Conservation (phyloP, 2,797 vertebrate genomes). For the Cyclura pinguis region DNA sequence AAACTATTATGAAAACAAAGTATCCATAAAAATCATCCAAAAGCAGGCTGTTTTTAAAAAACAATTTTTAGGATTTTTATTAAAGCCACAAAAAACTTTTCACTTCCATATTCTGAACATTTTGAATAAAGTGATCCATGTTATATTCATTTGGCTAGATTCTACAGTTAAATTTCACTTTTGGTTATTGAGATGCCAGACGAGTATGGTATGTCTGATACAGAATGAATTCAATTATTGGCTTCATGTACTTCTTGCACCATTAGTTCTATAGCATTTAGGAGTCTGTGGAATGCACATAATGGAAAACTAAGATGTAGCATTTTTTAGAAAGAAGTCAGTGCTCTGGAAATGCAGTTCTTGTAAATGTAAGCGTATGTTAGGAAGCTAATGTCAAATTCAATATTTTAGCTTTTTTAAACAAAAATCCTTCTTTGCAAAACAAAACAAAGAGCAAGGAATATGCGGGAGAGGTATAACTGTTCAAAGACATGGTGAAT, state of each 20-base stretch:
- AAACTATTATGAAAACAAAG: conserved; percentile 4
- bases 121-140: not conserved
- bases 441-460: conserved; percentile 58
- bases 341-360: conserved; percentile 7
- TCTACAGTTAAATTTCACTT: conserved; percentile 39
- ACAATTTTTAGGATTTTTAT: not conserved
- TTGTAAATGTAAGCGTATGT: conserved; percentile 56
- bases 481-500: conserved; percentile 53
- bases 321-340: conserved; percentile 68
- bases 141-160: conserved; percentile 8
- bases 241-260: conserved; percentile 69
- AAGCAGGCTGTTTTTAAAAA: not conserved
- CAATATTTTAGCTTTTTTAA: not conserved
- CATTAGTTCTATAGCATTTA: conserved; percentile 67
- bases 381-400: conserved; percentile 53
- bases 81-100: not conserved
- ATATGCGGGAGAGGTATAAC: conserved; percentile 39
- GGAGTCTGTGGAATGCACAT: conserved; percentile 57
- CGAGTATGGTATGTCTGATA: conserved; percentile 50
- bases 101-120: not conserved
- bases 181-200: conserved; percentile 53
- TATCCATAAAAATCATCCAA: not conserved
- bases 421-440: conserved; percentile 41
- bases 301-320: conserved; percentile 66
- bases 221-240: conserved; percentile 67